Evolutionary conservation across 1,140 invertebrate species (phyloP).

Genomic region (Chironomus striatipennis): DNA sequence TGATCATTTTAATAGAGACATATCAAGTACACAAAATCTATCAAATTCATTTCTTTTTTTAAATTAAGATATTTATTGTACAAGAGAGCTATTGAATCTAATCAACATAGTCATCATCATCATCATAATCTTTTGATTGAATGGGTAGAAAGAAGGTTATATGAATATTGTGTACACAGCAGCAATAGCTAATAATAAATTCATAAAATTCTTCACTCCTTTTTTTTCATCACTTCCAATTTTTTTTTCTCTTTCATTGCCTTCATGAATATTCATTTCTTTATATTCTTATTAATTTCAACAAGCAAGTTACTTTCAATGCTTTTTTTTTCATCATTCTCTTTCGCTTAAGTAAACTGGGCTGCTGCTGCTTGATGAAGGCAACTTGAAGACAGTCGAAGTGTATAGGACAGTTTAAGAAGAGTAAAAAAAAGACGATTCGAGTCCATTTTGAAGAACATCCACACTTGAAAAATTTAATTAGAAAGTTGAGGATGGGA

Average conservation of each 20-base stretch:
- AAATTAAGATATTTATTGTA: too few species aligned
- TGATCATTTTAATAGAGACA: neutral
- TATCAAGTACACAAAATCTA: neutral
- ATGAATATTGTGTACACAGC: neutral
- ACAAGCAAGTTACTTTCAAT: neutral
- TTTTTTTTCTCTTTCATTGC: neutral
- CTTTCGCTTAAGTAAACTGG: neutral
- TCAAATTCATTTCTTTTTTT: too few species aligned
- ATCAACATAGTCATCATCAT: too few species aligned
- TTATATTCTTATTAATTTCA: neutral
- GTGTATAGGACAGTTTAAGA: neutral
- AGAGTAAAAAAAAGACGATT: neutral
- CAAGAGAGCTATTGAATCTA: too few species aligned
- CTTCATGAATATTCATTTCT: constrained; percentile 8
- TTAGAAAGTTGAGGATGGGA: neutral
- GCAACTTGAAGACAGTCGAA: neutral
- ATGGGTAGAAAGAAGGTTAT: too few species aligned
- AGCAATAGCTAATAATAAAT: constrained; percentile 9
- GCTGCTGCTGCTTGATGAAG: neutral
- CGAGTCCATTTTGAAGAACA: constrained; percentile 2
- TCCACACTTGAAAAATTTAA: neutral
- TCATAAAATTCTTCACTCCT: neutral
- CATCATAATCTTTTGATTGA: too few species aligned
- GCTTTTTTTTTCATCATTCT: neutral
- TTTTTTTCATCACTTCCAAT: neutral